A percentile compares a stretch with the other conserved stretches of the same genome.
Evolutionary conservation across 2,888 invertebrate genomes (phyloP).

Genomic region (Dicycla oo): DNA sequence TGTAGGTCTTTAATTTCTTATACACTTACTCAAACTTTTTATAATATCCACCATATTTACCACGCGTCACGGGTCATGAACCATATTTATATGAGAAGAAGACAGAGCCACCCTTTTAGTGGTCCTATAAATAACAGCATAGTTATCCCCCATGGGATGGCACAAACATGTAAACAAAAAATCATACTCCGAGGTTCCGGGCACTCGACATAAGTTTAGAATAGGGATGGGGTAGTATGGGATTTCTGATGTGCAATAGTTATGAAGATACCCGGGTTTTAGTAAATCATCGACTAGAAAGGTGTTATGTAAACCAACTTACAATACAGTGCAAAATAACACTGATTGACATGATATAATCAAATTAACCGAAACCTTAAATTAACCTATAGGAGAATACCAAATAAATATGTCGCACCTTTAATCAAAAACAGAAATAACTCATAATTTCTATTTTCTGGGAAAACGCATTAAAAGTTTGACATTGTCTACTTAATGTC

Average conservation of each 20-base stretch:
- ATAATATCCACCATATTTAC: conserved; percentile 21
- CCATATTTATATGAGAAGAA: conserved; percentile 55
- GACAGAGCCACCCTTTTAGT: conserved; percentile 63
- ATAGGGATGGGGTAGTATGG: conserved; percentile 55
- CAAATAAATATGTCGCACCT: neutral
- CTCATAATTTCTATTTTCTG: too few relatives aligned
- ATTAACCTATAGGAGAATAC: neutral
- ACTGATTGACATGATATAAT: neutral
- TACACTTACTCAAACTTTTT: neutral
- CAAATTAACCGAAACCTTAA: neutral
- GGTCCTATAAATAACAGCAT: conserved; percentile 66
- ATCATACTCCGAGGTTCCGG: conserved; percentile 63
- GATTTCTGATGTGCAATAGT: neutral
- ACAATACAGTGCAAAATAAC: neutral
- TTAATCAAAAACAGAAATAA: too few relatives aligned
- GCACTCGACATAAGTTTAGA: conserved; percentile 76
- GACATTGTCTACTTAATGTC: too few relatives aligned
- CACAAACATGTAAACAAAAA: conserved; percentile 66
- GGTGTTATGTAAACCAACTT: too few relatives aligned
- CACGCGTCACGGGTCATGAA: conserved; percentile 54
- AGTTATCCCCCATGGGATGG: conserved; percentile 64
- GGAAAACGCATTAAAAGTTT: too few relatives aligned
- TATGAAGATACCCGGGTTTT: neutral
- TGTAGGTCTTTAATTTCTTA: neutral
- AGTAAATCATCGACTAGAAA: neutral